Conservation (phyloP, 2,113 vertebrate species). For the Ctenodactylus gundi region DNA sequence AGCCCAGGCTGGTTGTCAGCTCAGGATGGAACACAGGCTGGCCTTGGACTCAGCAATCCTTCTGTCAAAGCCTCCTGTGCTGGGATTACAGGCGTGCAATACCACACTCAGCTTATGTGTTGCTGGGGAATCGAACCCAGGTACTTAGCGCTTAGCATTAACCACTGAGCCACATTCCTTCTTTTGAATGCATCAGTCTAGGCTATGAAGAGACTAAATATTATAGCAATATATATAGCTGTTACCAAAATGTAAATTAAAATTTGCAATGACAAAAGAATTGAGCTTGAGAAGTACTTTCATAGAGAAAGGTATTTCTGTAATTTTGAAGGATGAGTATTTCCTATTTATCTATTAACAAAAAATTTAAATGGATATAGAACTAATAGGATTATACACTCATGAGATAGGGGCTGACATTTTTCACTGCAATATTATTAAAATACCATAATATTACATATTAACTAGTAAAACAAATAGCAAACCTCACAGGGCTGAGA, state of each 20-base stretch:
- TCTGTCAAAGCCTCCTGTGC: too few relatives aligned
- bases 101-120: too few relatives aligned
- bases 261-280: background rate
- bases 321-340: constrained; percentile 15
- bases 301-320: background rate
- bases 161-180: too few relatives aligned
- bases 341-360: background rate
- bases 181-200: background rate
- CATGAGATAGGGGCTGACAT: background rate
- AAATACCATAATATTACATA: background rate
- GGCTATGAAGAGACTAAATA: background rate
- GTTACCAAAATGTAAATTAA: background rate
- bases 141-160: too few relatives aligned
- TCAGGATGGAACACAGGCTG: too few relatives aligned
- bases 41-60: too few relatives aligned
- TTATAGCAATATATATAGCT: background rate
- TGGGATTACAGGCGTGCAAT: too few relatives aligned
- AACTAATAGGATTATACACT: constrained; percentile 27
- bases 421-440: background rate
- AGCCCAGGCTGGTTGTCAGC: too few relatives aligned
- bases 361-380: background rate
- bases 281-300: background rate
- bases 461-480: background rate
- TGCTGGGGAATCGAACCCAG: too few relatives aligned
- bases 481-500: background rate